Percentiles rank a stretch among this genome's conserved stretches.
Evolutionary conservation across 37 sponge, comb jelly and placozoan genomes (phyloP).

Genomic region (Mnemiopsis leidyi): DNA sequence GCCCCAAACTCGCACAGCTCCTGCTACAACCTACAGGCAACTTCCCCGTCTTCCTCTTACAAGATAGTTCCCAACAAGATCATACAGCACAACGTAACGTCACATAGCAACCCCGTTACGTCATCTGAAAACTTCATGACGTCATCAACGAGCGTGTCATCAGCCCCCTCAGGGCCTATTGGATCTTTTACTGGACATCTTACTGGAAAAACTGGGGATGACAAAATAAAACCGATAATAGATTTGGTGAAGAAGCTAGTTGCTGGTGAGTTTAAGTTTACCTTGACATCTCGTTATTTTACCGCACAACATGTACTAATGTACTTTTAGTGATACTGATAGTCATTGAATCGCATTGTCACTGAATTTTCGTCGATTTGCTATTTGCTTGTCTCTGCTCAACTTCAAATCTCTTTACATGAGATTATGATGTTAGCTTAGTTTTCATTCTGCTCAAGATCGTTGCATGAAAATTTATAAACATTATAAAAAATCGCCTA

Average conservation of each 20-base stretch:
- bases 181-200: neutral
- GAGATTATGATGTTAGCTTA: no score
- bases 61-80: slow-evolving; percentile 48
- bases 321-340: no score
- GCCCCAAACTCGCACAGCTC: neutral
- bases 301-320: no score
- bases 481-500: no score
- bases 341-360: no score
- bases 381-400: no score
- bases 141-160: neutral
- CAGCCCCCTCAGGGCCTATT: neutral
- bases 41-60: neutral
- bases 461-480: no score
- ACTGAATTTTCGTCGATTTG: no score
- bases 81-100: slow-evolving; percentile 18
- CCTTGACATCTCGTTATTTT: no score
- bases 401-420: no score
- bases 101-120: neutral
- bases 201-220: neutral
- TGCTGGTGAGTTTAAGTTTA: neutral
- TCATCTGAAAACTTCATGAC: neutral
- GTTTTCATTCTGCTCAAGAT: no score
- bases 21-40: neutral
- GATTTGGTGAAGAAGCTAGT: slow-evolving; percentile 11
- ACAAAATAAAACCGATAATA: neutral